Evolutionary conservation across 2,113 vertebrate species (phyloP), one percentile per base, ranked within the genome.

Genomic region (Eidolon helvum): DNA sequence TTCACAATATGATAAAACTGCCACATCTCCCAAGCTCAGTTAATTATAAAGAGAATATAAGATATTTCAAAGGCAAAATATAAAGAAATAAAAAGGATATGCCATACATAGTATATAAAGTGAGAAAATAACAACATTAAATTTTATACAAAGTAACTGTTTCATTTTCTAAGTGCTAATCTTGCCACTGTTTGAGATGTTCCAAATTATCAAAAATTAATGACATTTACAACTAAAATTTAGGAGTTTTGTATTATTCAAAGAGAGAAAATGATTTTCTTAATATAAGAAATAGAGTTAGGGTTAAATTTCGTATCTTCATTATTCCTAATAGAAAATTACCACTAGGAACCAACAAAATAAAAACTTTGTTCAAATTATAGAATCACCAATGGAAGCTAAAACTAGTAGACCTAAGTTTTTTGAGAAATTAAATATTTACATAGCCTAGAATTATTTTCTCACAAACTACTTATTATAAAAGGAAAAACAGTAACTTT

Each of bases 21-120:
- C n/a, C 9, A 53, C 14, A 74, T 74, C 26, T 59, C 7, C 9
- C 28, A 75, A 96, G 16, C 22, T 90, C 80, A 85, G 21, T 45
- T 57, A 59, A 63, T 59, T 59, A 94, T 72, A 45, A 94, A 91
- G 55, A 87, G 6, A 89, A 66, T 75, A 66, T 63, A 63, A 71
- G 90, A 69, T 61, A 78, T 57, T 78, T 96, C 68, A 88, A 96
- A 91, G 57, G 53, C 87, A 53, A 84, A 57, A 87, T 19, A 94
- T 7, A 80, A 48, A 90, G 18, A 86, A 87, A 91, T 55, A 69
- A 77, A 88, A 69, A 19, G 7, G 21, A 75, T 68, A 68, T 53
- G n/a, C 26, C 12, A 65, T 59, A 63, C 7, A 57, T 0, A 69
- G 28, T 63, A 88, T 72, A 24, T 65, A 92, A 83, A 91, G 78